A percentile compares a stretch with the other conserved stretches of the same genome.
Evolutionary conservation across 2,888 invertebrate genomes (phyloP).

Genomic region (Spisula subtruncata): DNA sequence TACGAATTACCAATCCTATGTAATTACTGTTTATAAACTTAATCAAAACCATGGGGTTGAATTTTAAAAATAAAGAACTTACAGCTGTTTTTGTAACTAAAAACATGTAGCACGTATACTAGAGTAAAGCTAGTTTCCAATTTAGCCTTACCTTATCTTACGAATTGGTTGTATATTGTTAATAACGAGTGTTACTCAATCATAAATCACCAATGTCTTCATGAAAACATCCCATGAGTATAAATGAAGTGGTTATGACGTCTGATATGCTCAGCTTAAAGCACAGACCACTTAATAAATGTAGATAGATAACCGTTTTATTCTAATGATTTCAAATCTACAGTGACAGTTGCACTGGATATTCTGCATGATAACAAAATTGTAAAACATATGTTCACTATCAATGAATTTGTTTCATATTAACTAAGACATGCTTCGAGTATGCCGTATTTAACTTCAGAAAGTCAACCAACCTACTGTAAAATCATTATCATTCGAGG

Average conservation of each 20-base stretch:
- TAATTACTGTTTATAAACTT: no score
- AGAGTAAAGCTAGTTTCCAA: no score
- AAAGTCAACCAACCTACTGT: neutral
- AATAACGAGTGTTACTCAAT: neutral
- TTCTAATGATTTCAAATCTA: neutral
- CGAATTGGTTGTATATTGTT: neutral
- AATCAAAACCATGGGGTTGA: no score
- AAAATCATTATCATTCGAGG: neutral
- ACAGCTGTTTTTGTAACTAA: no score
- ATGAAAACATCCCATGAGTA: neutral
- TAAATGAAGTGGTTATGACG: neutral
- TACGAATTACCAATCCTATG: no score
- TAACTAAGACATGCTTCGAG: neutral
- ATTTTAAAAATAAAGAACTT: no score
- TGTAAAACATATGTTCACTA: neutral
- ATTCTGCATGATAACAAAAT: neutral
- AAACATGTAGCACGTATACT: no score
- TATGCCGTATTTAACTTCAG: neutral
- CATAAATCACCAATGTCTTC: neutral
- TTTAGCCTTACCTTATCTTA: no score
- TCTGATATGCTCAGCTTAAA: neutral
- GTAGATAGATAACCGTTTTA: neutral
- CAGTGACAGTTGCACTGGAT: constrained; percentile 9
- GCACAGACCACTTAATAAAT: neutral
- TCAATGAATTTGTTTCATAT: neutral